phyloP scores from a whole-genome alignment of 2,888 invertebrate genomes.

The Cryptus armator region DNA sequence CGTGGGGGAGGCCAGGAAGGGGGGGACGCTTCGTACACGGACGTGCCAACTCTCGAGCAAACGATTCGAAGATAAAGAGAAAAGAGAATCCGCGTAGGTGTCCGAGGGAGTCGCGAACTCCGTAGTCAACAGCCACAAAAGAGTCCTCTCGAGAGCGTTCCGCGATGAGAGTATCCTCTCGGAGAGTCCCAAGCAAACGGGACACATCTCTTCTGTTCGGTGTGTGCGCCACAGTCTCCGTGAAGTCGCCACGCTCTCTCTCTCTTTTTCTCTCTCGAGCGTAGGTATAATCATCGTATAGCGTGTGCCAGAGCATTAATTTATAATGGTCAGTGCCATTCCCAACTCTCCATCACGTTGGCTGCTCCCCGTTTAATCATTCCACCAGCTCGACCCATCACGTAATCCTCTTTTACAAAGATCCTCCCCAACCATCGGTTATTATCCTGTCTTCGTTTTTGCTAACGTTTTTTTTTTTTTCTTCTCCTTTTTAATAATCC shows the following conservation, averaged over 20 bases:
- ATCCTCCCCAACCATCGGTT: conserved; percentile 48
- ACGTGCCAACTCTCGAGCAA: conserved; percentile 66
- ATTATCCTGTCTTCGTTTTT: conserved; percentile 65
- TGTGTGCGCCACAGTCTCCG: neutral
- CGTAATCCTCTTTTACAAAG: conserved; percentile 65
- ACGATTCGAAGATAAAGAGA: conserved; percentile 70
- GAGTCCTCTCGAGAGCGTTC: neutral
- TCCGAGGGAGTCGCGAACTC: conserved; percentile 49
- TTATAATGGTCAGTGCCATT: conserved; percentile 80
- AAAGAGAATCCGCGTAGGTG: conserved; percentile 67
- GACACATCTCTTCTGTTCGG: conserved; percentile 19
- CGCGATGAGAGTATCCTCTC: neutral
- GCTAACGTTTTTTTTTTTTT: conserved; percentile 19
- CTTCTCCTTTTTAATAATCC: conserved; percentile 40
- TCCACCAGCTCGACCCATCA: conserved; percentile 61
- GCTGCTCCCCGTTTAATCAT: conserved; percentile 76
- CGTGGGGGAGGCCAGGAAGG: conserved; percentile 46
- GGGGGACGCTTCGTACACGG: conserved; percentile 7
- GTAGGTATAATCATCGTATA: conserved; percentile 81
- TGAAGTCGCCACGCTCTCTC: conserved; percentile 30
- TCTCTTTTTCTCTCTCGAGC: conserved; percentile 18
- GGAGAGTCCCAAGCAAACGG: conserved; percentile 9
- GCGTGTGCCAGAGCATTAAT: conserved; percentile 83
- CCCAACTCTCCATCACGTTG: conserved; percentile 75
- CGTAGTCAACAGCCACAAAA: conserved; percentile 45